Evolutionary conservation across 2,797 vertebrate genomes (phyloP).

Genomic region (Hirundo rustica): DNA sequence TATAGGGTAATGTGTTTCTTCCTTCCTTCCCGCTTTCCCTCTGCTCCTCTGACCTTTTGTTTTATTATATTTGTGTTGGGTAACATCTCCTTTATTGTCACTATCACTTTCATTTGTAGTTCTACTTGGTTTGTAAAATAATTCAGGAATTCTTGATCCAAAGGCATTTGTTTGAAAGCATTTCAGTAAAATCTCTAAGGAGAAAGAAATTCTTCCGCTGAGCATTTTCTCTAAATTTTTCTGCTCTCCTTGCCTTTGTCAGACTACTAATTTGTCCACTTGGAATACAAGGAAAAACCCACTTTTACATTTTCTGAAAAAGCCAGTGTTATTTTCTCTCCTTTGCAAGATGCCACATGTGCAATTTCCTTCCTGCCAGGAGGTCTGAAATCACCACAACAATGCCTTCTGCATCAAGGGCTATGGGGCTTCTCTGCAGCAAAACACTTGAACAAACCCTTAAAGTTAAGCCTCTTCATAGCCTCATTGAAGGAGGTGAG

Average conservation of each 20-base stretch:
- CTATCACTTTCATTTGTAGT: slow-evolving; percentile 30
- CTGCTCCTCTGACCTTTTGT: neutral
- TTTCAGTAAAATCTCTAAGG: neutral
- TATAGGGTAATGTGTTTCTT: neutral
- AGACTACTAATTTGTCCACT: neutral
- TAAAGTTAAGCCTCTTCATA: neutral
- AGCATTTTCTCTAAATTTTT: neutral
- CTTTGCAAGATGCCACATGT: neutral
- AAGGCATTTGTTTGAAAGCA: slow-evolving; percentile 10
- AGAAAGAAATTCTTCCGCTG: neutral
- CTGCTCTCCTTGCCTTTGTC: neutral
- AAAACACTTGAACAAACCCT: slow-evolving; percentile 26
- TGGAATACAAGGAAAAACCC: neutral
- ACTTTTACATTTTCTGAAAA: neutral
- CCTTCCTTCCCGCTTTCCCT: accelerated
- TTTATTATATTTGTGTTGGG: neutral
- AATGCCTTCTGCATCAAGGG: slow-evolving; percentile 10
- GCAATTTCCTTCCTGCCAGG: neutral
- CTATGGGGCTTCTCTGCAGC: neutral
- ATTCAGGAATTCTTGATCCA: slow-evolving; percentile 3
- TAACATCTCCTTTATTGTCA: neutral
- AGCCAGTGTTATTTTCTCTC: neutral
- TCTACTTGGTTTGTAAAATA: slow-evolving; percentile 35
- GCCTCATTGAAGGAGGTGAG: neutral
- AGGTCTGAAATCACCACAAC: slow-evolving; percentile 20